Evolutionary conservation across 1,140 invertebrate species (phyloP), one percentile per base, ranked within the genome.

Genomic region (Temnothorax nylanderi): DNA sequence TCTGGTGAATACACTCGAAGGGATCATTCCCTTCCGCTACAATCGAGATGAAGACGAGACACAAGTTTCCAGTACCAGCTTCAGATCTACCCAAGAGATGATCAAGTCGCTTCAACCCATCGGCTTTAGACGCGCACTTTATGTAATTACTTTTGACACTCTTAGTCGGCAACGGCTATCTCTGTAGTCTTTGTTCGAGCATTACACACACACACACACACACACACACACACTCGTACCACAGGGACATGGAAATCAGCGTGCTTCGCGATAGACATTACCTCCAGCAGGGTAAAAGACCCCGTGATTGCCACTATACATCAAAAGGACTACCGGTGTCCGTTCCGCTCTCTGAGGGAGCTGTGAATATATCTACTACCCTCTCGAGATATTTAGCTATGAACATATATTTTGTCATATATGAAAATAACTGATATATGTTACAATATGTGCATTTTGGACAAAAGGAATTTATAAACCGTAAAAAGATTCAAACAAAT

Each of bases 111-210:
- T 72, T 34, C 11, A 44, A 44, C 1, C n/a, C 32, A 69, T 58
- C 54, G 32, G 21, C 37, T 60, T 71, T 84, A 62, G 51, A 16
- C 64, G 49, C 10, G 32, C 37, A n/a, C 13, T 69, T 69, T 16
- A 4, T 34, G 58, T 78, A 64, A 78, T 78, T 64, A 78, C 41
- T 47, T 78, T 62, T 16, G 58, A 62, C 75, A 47, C 58, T 62
- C 75, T 64, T 47, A 78, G 26, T 8, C 16, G 26, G 56, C 60
- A 49, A 41, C 26, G 54, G 16, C 34, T 44, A 81, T 41, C 10
- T 32, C 26, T n/a, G 32, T 21, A 7, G 16, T 13, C n/a, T n/a
- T 67, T 69, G 11, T 13, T 56, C 44, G 4, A 16, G 56, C 21
- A 62, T 60, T 47, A 8, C 26, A 54, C n/a, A n/a, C 47, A 26